Evolutionary conservation across 2,888 invertebrate species (phyloP).

Genomic region (Ditylenchus weischeri): DNA sequence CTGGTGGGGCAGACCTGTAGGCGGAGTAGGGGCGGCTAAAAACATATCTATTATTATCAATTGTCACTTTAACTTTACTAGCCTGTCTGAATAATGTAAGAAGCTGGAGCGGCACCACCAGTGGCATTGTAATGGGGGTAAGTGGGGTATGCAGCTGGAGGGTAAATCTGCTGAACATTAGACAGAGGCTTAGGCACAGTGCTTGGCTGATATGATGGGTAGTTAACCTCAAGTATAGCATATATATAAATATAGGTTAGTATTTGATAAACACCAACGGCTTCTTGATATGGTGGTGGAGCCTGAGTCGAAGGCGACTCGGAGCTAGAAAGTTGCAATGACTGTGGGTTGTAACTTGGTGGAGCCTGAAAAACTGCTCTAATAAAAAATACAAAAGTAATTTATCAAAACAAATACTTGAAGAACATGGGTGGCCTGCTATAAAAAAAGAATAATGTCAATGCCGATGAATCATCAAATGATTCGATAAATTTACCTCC

Average conservation of each 20-base stretch:
- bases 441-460: no score
- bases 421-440: not conserved
- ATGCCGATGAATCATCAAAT: no score
- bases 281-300: constrained; percentile 41
- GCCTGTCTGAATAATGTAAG: constrained; percentile 20
- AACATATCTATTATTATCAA: constrained; percentile 5
- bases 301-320: constrained; percentile 11
- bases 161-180: constrained; percentile 21
- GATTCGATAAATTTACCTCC: no score
- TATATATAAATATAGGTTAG: no score
- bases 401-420: not conserved
- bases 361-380: not conserved
- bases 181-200: constrained; percentile 20
- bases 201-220: constrained; percentile 34
- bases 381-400: not conserved
- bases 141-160: constrained; percentile 3
- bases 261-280: constrained; percentile 21
- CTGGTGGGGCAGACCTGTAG: no score
- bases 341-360: not conserved
- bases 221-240: constrained; percentile 22
- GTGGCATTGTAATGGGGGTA: constrained; percentile 20
- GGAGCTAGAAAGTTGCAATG: no score
- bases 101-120: constrained; percentile 26
- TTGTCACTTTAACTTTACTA: not conserved
- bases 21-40: constrained; percentile 28